Conservation (phyloP, 2,888 invertebrate genomes). For the Ectemnius cavifrons region DNA sequence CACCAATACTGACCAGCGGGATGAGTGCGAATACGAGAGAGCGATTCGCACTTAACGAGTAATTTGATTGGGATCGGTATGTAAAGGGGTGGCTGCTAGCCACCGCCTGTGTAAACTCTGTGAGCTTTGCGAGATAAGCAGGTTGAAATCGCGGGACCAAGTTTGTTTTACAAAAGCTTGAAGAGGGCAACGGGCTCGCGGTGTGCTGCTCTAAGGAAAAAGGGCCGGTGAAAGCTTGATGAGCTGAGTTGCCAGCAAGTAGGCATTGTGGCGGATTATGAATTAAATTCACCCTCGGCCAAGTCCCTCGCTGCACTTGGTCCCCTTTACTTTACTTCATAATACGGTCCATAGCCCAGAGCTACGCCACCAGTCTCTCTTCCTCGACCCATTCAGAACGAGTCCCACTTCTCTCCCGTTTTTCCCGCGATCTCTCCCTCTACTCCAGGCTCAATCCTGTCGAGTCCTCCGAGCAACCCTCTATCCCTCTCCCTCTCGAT, state of each 20-base stretch:
- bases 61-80: constrained; percentile 17
- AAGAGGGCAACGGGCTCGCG: constrained; percentile 29
- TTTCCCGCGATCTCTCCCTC: constrained; percentile 14
- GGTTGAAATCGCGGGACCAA: no score
- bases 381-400: constrained; percentile 51
- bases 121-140: not conserved
- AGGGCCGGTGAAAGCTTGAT: constrained; percentile 63
- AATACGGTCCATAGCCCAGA: constrained; percentile 63
- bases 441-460: constrained; percentile 10
- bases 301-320: constrained; percentile 46
- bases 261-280: constrained; percentile 66
- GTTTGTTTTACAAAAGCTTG: constrained; percentile 38
- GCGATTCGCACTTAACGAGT: constrained; percentile 13
- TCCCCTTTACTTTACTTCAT: constrained; percentile 62
- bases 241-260: constrained; percentile 56
- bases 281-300: constrained; percentile 67
- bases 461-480: not conserved
- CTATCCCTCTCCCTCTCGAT: constrained; percentile 9
- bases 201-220: constrained; percentile 47
- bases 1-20: not conserved
- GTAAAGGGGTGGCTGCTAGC: not conserved
- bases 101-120: constrained; percentile 3
- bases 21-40: not conserved
- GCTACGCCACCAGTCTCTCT: constrained; percentile 50
- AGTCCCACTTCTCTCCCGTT: constrained; percentile 6